phyloP scores from a whole-genome alignment of 2,113 vertebrate genomes.

The Xyrauchen texanus region DNA sequence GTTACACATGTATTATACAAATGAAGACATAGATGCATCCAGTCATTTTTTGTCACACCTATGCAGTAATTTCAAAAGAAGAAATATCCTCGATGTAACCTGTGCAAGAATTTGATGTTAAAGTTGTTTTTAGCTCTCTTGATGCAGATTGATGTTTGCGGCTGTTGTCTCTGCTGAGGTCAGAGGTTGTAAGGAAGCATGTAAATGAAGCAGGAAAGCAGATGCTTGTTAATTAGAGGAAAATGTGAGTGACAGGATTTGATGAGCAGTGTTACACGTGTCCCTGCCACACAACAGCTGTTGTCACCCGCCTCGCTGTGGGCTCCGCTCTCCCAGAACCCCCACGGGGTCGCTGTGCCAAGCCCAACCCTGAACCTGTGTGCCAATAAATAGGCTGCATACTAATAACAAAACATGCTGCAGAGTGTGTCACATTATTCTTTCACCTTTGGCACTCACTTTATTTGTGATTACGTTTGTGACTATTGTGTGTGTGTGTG shows the following conservation, averaged over 20 bases:
- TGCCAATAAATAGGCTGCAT: constrained; percentile 43
- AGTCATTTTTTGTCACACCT: neutral
- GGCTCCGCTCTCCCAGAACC: constrained; percentile 48
- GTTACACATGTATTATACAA: neutral
- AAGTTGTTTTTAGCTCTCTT: constrained; percentile 14
- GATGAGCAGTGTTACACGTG: constrained; percentile 88
- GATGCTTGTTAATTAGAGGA: constrained; percentile 99
- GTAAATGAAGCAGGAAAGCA: constrained; percentile 89
- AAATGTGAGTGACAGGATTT: constrained; percentile 98
- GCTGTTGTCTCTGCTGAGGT: constrained; percentile 56
- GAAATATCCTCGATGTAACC: neutral
- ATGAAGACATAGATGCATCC: neutral
- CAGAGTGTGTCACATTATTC: constrained; percentile 1
- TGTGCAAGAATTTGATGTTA: neutral
- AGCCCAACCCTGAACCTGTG: constrained; percentile 34
- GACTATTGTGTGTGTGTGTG: constrained; percentile 46
- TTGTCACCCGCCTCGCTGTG: constrained; percentile 71
- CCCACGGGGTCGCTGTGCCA: constrained; percentile 49
- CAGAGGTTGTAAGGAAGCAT: constrained; percentile 77
- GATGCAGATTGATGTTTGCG: constrained; percentile 7
- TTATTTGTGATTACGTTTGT: constrained; percentile 40
- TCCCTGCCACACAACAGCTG: constrained; percentile 94
- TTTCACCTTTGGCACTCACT: constrained; percentile 54
- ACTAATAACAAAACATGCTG: constrained; percentile 37
- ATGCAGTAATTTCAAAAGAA: neutral